These are phyloP conservation scores for Ectemnius lituratus DNA, from an alignment of 2,888 invertebrate genomes.

Conservation along the genomic window DNA sequence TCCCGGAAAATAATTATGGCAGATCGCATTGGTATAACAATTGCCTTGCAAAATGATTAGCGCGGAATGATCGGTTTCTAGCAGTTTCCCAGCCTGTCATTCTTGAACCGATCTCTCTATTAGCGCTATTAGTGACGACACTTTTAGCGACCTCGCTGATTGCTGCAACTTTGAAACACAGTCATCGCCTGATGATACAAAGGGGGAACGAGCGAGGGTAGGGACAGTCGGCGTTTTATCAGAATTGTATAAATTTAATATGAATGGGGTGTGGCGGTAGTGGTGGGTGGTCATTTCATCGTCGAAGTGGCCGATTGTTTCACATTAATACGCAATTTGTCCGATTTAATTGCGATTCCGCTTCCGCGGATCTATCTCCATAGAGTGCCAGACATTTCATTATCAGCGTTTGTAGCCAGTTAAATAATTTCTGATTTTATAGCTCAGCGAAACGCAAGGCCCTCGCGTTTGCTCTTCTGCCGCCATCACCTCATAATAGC, in stretches of 20 bases:
- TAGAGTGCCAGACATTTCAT: neutral
- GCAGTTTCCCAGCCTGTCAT: no score
- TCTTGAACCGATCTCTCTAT: no score
- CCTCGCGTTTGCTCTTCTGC: neutral
- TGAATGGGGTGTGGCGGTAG: conserved; percentile 10
- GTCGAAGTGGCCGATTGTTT: neutral
- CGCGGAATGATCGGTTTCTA: neutral
- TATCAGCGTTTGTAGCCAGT: neutral
- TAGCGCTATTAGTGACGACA: no score
- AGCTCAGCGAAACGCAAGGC: neutral
- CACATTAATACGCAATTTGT: conserved; percentile 11
- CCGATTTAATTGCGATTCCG: conserved; percentile 16
- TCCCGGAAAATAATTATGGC: conserved; percentile 5
- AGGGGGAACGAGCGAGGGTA: neutral
- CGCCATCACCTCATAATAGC: neutral
- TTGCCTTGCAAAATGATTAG: neutral
- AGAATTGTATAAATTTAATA: neutral
- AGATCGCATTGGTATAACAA: neutral
- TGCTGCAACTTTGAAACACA: neutral
- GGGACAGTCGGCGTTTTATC: neutral
- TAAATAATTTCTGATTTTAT: conserved; percentile 11
- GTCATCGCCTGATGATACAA: neutral
- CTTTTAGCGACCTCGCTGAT: neutral
- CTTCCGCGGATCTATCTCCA: neutral
- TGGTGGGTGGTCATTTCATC: neutral